Percentiles rank a stretch among this genome's conserved stretches.
Conservation (phyloP, 2,797 vertebrate species). For the Balearica regulorum region DNA sequence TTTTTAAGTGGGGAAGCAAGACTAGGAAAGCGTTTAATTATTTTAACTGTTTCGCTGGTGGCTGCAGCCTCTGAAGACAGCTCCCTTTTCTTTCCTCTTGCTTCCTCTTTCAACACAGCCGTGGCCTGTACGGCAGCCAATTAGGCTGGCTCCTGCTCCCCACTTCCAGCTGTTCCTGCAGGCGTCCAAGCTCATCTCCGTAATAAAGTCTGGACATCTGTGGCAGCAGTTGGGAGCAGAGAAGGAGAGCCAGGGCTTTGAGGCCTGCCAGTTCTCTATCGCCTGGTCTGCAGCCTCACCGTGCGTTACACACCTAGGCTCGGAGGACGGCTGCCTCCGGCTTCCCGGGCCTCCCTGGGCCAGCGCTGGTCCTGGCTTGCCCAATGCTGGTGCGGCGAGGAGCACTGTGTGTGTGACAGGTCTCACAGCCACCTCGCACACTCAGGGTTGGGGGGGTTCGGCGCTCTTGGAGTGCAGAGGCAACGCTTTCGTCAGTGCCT, state of each 20-base stretch:
- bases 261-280: not conserved
- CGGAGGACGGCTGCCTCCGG: rapidly evolving
- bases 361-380: not conserved
- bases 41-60: not conserved
- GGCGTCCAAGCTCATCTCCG: not conserved
- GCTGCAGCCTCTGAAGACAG: not conserved
- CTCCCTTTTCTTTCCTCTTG: not conserved
- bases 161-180: conserved; percentile 26
- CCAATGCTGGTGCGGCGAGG: rapidly evolving
- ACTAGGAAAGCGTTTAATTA: not conserved
- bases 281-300: not conserved
- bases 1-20: not conserved
- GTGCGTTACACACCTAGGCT: not conserved
- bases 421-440: rapidly evolving
- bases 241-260: not conserved
- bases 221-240: not conserved
- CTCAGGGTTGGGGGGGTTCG: rapidly evolving
- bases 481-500: not conserved
- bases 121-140: not conserved
- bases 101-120: not conserved
- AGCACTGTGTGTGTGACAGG: rapidly evolving
- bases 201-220: conserved; percentile 28
- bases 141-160: not conserved
- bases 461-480: not conserved
- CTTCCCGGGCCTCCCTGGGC: rapidly evolving